phyloP scores from a whole-genome alignment of 2,797 vertebrate genomes.

The Rhincodon typus region DNA sequence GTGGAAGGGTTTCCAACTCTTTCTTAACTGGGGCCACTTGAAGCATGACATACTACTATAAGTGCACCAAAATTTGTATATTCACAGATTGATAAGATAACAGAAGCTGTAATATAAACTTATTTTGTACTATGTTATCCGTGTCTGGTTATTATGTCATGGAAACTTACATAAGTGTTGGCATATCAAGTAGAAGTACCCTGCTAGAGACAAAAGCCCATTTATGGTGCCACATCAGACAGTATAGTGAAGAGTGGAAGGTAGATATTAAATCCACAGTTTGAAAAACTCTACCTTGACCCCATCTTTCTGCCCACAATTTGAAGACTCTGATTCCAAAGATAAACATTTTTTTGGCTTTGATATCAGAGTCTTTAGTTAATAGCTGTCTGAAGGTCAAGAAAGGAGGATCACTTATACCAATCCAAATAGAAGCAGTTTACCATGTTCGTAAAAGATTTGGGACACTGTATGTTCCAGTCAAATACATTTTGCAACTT shows the following conservation, averaged over 20 bases:
- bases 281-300: neutral
- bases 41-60: no score
- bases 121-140: no score
- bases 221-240: neutral
- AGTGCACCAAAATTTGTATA: no score
- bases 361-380: neutral
- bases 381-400: neutral
- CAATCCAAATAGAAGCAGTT: neutral
- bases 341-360: neutral
- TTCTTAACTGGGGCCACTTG: no score
- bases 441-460: neutral
- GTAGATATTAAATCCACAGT: neutral
- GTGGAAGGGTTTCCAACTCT: no score
- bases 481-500: neutral
- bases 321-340: neutral
- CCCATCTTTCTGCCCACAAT: neutral
- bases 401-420: neutral
- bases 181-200: no score
- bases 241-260: neutral
- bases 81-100: no score
- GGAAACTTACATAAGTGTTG: no score
- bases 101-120: no score
- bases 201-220: no score
- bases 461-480: neutral
- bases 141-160: no score